These are phyloP conservation scores for Channa maculata DNA, from an alignment of 2,113 vertebrate genomes.

Conservation along the genomic window DNA sequence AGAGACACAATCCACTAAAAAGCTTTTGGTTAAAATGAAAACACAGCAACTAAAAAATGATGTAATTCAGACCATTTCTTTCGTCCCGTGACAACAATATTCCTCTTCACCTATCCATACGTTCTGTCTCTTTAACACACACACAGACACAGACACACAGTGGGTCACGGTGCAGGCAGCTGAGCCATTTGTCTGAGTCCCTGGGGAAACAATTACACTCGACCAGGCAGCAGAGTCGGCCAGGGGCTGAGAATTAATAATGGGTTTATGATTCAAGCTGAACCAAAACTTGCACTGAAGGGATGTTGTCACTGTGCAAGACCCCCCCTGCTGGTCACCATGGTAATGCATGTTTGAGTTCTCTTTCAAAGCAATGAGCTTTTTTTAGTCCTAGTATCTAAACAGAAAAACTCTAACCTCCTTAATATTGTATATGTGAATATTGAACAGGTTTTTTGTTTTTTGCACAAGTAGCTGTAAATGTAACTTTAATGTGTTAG, in stretches of 20 bases:
- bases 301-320: background rate
- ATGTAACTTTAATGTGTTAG: no score
- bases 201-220: conserved; percentile 64
- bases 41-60: background rate
- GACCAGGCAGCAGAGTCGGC: conserved; percentile 34
- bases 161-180: conserved; percentile 40
- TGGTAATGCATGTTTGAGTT: no score
- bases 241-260: conserved; percentile 55
- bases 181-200: conserved; percentile 42
- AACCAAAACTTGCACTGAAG: conserved; percentile 7
- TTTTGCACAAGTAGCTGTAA: no score
- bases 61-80: no score
- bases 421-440: no score
- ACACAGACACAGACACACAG: conserved; percentile 15
- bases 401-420: no score
- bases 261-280: conserved; percentile 27
- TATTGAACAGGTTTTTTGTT: no score
- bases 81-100: background rate
- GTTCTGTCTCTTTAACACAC: conserved; percentile 5
- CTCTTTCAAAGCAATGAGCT: no score
- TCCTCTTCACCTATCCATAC: background rate
- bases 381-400: no score
- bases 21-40: background rate
- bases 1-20: no score
- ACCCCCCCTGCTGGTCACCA: conserved; percentile 1